Base-by-base conservation (phyloP, 2,888 invertebrate species). In the Hyppa rectilinea region DNA sequence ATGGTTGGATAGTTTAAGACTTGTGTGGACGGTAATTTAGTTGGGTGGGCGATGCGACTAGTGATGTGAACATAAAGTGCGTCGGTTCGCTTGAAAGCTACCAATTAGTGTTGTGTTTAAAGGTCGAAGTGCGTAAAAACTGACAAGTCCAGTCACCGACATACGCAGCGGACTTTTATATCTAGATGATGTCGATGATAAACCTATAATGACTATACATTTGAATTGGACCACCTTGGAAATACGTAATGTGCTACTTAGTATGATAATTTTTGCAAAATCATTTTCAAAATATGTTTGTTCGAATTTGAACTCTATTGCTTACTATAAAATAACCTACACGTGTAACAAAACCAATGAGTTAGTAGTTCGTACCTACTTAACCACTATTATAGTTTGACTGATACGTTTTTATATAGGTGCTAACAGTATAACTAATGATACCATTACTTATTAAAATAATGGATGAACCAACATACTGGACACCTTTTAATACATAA, bases 101-200 rank as follows among this genome's bases (percentile, higher is more conserved):
- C 47, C 49, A 79, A 79, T 79, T 79, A 78, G 79, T 79, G 71
- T 75, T 60, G 66, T 59, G 7, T 49, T n/a, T 79, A 79, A 79
- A 79, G 71, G 75, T 79, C 79, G 17, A 9, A 62, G 63, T 79
- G 79, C 79, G 79, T 79, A 75, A 75, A 79, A 79, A 79, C 64
- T 79, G 71, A 68, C 64, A 71, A 9, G 52, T 58, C 23, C 49
- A 43, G 52, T 34, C 29, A 58, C 71, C 31, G 56, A 38, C 43
- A n/a, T 64, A 75, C 75, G 66, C 78, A 66, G 53, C 50, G 23
- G 47, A 55, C 23, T 67, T 78, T 67, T 55, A 63, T 71, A 43
- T 40, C 71, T 45, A 60, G 71, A 75, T 67, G n/a, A 56, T 53
- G 38, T 29, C 43, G 23, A 43, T 29, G 75, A 75, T 75, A 66